Conservation (phyloP, 2,113 vertebrate species). For the Steatornis caripensis region DNA sequence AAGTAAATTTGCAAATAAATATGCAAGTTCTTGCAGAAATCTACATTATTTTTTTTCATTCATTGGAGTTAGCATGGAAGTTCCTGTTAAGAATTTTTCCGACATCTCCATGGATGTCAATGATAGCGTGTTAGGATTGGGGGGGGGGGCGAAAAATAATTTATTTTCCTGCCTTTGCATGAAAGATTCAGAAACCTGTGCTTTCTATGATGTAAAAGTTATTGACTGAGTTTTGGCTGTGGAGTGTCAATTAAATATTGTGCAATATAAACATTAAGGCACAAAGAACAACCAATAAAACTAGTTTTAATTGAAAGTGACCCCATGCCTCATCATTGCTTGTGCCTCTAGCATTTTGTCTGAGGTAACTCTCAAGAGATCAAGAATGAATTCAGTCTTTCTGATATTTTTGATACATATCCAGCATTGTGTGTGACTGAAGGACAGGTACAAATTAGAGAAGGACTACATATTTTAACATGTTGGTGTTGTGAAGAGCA, state of each 20-base stretch:
- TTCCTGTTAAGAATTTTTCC: background rate
- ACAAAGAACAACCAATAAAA: background rate
- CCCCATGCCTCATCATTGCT: background rate
- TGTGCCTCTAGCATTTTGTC: background rate
- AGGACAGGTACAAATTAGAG: background rate
- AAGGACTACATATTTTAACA: background rate
- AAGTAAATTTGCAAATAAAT: background rate
- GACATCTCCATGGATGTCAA: too few relatives aligned
- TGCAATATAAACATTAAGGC: background rate
- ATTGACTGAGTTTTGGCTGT: background rate
- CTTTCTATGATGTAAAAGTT: background rate
- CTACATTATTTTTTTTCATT: background rate
- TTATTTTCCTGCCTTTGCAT: background rate
- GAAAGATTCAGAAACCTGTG: background rate
- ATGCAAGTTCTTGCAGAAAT: background rate
- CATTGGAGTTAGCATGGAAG: background rate
- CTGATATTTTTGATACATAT: background rate
- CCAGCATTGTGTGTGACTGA: background rate
- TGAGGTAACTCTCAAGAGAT: background rate
- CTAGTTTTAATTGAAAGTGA: background rate
- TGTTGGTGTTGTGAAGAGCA: background rate
- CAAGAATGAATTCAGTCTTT: background rate
- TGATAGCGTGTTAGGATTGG: too few relatives aligned
- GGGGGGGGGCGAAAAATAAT: too few relatives aligned
- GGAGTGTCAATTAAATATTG: background rate